Evolutionary conservation across 2,113 vertebrate species (phyloP), one percentile per base, ranked within the genome.

Genomic region (Prietella phreatophila): DNA sequence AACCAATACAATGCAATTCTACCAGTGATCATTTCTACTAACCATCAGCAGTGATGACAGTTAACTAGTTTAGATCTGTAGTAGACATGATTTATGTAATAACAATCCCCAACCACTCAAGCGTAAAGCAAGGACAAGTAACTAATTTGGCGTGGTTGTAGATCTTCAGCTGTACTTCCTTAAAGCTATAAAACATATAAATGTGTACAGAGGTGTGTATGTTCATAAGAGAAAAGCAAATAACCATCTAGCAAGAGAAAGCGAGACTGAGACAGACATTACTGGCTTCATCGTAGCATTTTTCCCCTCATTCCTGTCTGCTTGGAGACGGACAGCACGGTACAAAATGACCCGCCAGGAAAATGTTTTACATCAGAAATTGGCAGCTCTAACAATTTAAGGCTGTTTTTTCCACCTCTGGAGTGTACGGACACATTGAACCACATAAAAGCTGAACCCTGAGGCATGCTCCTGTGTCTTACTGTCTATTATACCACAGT

Each of bases 281-380:
- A 36, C 67, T 73, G 83, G 83, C 50, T 86, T 50, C 42, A 79
- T 69, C 71, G n/a, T 53, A 17, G 42, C 25, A 75, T 75, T 47
- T 78, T 78, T n/a, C 14, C 42, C 47, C 47, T 33, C 69, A 56
- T 73, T 85, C 36, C 60, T 79, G 85, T 80, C 67, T 75, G 58
- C 88, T 67, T 86, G 53, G 78, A 88, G 25, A 82, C 81, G 61
- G 71, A 55, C 76, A 80, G 27, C 19, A 83, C 47, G 6, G 67
- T 73, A 86, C 47, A 80, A 83, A 84, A 61, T 33, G 30, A 36
- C 65, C 83, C 9, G 83, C 83, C 83, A 85, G 67, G 47, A 85
- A 71, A 73, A 80, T 55, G 50, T 58, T 55, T 85, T 73, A 85
- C 83, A 56, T 85, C 83, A 85, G 65, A 55, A 73, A 55, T 39